Percentiles rank a stretch among this genome's conserved stretches.
These are phyloP conservation scores for Agrilus mali DNA, from an alignment of 2,888 invertebrate genomes.

Conservation along the genomic window DNA sequence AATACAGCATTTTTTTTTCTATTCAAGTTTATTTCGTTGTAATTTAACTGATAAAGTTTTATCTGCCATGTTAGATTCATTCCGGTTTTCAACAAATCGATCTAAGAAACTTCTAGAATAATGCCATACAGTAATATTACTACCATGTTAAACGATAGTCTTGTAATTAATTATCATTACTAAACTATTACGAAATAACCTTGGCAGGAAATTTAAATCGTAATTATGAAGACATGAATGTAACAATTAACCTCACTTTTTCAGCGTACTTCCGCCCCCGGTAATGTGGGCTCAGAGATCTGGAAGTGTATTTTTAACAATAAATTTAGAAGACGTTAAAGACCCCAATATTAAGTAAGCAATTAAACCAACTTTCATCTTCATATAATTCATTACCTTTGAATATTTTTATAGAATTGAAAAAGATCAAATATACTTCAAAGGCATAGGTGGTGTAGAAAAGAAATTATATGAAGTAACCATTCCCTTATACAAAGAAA, in stretches of 20 bases:
- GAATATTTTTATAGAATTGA: slow-evolving; percentile 41
- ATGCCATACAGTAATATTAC: too few species aligned
- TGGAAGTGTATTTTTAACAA: slow-evolving; percentile 71
- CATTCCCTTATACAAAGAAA: slow-evolving; percentile 69
- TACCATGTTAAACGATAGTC: too few species aligned
- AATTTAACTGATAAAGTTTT: neutral
- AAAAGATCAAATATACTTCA: slow-evolving; percentile 65
- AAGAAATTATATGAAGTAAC: slow-evolving; percentile 79
- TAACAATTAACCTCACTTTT: slow-evolving; percentile 24
- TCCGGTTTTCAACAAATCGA: slow-evolving; percentile 8
- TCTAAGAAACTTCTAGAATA: slow-evolving; percentile 10
- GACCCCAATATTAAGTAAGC: slow-evolving; percentile 64
- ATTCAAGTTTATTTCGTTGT: too few species aligned
- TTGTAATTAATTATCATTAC: too few species aligned
- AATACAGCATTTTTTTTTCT: neutral
- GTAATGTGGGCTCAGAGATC: slow-evolving; percentile 91
- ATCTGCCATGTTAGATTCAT: slow-evolving; percentile 7
- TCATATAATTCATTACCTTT: neutral
- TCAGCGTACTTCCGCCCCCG: slow-evolving; percentile 58
- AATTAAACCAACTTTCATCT: neutral
- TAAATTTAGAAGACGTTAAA: slow-evolving; percentile 83
- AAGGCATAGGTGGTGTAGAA: slow-evolving; percentile 74
- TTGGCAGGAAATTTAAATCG: too few species aligned
- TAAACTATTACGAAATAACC: too few species aligned
- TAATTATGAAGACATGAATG: too few species aligned